phyloP scores from a whole-genome alignment of 2,888 invertebrate genomes.

The Eristalis tenax region DNA sequence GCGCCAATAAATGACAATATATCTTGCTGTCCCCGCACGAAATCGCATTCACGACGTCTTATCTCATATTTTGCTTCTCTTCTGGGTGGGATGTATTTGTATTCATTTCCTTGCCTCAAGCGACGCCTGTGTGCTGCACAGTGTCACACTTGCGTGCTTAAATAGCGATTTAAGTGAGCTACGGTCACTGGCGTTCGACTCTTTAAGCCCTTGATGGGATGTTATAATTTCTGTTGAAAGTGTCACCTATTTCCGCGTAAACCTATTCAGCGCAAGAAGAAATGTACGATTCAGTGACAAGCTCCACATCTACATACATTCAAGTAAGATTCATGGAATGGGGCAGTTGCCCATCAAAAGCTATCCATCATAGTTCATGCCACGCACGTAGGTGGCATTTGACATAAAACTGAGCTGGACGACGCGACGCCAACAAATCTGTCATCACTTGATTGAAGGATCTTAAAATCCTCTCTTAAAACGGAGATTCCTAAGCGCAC shows the following conservation, averaged over 20 bases:
- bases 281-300: too few species aligned
- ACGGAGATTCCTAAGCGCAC: neutral
- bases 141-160: neutral
- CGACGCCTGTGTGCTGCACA: neutral
- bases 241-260: too few species aligned
- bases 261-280: too few species aligned
- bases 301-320: neutral
- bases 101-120: neutral
- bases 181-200: neutral
- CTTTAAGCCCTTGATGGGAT: too few species aligned
- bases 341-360: neutral
- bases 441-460: neutral
- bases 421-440: neutral
- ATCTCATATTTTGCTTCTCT: neutral
- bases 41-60: neutral
- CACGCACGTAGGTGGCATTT: neutral
- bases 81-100: neutral
- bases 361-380: neutral
- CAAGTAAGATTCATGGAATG: neutral
- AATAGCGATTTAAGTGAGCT: neutral
- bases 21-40: neutral
- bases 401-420: neutral
- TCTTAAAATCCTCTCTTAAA: neutral
- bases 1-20: slow-evolving; percentile 16
- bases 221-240: too few species aligned